Evolutionary conservation across 2,797 vertebrate genomes (phyloP), one percentile per base, ranked within the genome.

Genomic region (Macroramphosus scolopax): DNA sequence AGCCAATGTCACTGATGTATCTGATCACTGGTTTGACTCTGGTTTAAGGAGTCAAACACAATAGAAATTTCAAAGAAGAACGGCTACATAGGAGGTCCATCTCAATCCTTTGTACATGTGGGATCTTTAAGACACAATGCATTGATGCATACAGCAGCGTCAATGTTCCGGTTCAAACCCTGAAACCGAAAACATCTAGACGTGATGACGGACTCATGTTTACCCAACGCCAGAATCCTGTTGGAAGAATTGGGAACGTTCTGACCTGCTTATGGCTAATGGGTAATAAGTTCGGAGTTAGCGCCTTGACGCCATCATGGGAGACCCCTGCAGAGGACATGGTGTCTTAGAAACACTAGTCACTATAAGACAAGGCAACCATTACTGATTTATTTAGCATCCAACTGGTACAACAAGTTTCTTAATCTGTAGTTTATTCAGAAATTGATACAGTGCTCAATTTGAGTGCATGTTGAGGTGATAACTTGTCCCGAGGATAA

Each of bases 371-470:
- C n/a, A n/a, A n/a, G n/a, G n/a, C n/a, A n/a, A n/a, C n/a, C n/a
- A n/a, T n/a, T n/a, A n/a, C n/a, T n/a, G n/a, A n/a, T n/a, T n/a
- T n/a, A n/a, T n/a, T n/a, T n/a, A n/a, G n/a, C n/a, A n/a, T n/a
- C n/a, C 20, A 22, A 3, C 3, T 22, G 20, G 3, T 3, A 3
- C 20, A 22, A 3, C 3, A 22, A 22, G 20, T 6, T 3, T 22
- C 20, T 78, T 45, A 59, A 71, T 68, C 51, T 49, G 53, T 63
- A 65, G 47, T 66, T 81, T 68, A 65, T 63, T 64, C 57, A 50
- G 63, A 74, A 81, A 80, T 66, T 80, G 77, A 76, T 82, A 73
- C 28, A 55, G 60, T 75, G 77, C 75, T 66, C 78, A 83, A 81
- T 88, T 81, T 78, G 70, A 77, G 80, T 66, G 68, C 70, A 63